These are phyloP conservation scores for Harpagoxenus sublaevis DNA, from an alignment of 2,888 invertebrate genomes.

Conservation along the genomic window DNA sequence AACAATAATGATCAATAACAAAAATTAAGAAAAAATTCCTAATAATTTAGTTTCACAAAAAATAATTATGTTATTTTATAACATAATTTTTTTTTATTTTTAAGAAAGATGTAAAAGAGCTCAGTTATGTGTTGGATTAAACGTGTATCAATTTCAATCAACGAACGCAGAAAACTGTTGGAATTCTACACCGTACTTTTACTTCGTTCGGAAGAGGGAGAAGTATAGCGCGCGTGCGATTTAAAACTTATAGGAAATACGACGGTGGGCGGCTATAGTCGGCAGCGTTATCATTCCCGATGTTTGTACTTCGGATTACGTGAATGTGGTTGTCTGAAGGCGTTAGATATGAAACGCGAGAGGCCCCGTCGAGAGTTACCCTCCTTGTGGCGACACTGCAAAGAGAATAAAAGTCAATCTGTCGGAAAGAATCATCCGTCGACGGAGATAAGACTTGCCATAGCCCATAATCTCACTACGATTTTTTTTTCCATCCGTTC, in stretches of 20 bases:
- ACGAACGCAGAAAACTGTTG: not conserved
- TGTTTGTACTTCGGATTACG: slow-evolving; percentile 48
- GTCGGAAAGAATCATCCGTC: slow-evolving; percentile 46
- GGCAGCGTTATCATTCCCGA: slow-evolving; percentile 17
- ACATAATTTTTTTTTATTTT: not conserved
- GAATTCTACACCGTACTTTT: not conserved
- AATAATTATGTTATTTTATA: not conserved
- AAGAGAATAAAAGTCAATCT: slow-evolving; percentile 50
- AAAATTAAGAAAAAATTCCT: not conserved
- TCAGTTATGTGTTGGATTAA: not conserved
- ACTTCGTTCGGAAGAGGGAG: not conserved
- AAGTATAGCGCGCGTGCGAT: slow-evolving; percentile 23
- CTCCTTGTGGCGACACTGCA: slow-evolving; percentile 4
- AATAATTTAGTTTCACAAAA: not conserved
- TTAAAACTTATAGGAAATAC: slow-evolving; percentile 22
- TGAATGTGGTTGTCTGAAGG: slow-evolving; percentile 39
- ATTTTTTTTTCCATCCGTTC: not conserved
- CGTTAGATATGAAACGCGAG: slow-evolving; percentile 24
- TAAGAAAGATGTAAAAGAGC: not conserved
- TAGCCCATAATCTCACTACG: slow-evolving; percentile 45
- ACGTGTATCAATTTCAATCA: not conserved
- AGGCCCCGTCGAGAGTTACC: slow-evolving; percentile 7
- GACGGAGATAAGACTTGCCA: slow-evolving; percentile 24
- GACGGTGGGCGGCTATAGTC: not conserved
- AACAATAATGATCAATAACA: not conserved